Base-by-base conservation (phyloP, 2,888 invertebrate species). In the Brachylomia viminalis region DNA sequence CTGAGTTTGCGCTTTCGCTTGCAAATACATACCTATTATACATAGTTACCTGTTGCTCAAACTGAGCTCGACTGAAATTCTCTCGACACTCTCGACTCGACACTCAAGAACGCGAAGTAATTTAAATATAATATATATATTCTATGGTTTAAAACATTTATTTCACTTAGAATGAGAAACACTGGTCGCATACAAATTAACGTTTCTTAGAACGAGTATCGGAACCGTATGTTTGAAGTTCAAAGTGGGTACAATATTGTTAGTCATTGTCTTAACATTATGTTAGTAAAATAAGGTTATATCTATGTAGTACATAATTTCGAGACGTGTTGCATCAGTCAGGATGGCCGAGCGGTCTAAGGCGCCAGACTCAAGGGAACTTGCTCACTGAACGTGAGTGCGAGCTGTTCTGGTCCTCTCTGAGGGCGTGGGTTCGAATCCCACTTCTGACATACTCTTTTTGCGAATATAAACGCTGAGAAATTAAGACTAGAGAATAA, bases 401-500 rank as follows among this genome's bases (percentile, higher is more conserved):
- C 97, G 91, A 92, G 92, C 85, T 89, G 89, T 93, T 93, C 92
- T 93, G 98, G 97, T 98, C 98, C 97, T 97, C 97, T 96, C 96
- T 97, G 97, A 97, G 97, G 97, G 97, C 97, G 97, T 97, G 97
- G 97, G 97, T 97, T 97, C 97, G 97, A 97, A 97, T 97, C 97
- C 97, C 97, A 64, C 74, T 75, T 75, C 74, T 73, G 74, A 75
- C 73, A 75, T 17, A 75, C 0, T 27, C 45, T 73, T 75, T 75
- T 75, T 75, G 61, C 0, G 7, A 52, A 13, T 17, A 17, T 17
- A 17, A 30, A 8, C 1, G 58, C 30, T 58, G 15, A 0, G 56
- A 56, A 15, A 56, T 27, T 27, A 27, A 27, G 27, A 2, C 27
- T 27, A 27, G 5, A 27, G 7, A 11, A 3, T 47, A 27, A 47